Evolutionary conservation across 2,888 invertebrate genomes (phyloP).

Genomic region (Yponomeuta malinellus): DNA sequence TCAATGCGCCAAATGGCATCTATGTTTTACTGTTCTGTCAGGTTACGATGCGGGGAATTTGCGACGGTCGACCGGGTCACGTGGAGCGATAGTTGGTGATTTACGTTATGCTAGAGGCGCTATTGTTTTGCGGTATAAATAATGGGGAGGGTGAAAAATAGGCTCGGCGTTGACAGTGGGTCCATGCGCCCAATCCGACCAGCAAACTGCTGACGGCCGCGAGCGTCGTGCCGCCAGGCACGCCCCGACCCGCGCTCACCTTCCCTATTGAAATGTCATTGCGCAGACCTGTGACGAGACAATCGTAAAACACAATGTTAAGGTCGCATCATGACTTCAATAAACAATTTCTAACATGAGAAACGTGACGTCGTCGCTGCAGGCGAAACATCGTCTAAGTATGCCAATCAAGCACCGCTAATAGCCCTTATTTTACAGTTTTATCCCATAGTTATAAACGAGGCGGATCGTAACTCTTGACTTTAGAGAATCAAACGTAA

Average conservation of each 20-base stretch:
- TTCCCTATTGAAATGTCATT: constrained; percentile 73
- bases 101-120: constrained; percentile 31
- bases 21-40: constrained; percentile 43
- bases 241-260: constrained; percentile 67
- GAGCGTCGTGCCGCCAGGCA: constrained; percentile 45
- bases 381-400: constrained; percentile 34
- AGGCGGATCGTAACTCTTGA: neutral
- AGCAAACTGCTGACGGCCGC: constrained; percentile 1
- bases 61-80: constrained; percentile 32
- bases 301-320: constrained; percentile 74
- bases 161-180: constrained; percentile 27
- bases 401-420: constrained; percentile 58
- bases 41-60: constrained; percentile 34
- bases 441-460: constrained; percentile 11
- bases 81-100: constrained; percentile 36
- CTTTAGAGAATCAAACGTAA: neutral
- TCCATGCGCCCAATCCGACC: constrained; percentile 13
- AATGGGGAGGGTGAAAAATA: constrained; percentile 40
- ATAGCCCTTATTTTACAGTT: constrained; percentile 33
- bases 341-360: constrained; percentile 69
- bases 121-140: constrained; percentile 26
- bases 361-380: constrained; percentile 64
- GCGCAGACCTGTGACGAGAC: constrained; percentile 68
- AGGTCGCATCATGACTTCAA: constrained; percentile 75
- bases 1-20: constrained; percentile 37